phyloP scores from a whole-genome alignment of 2,113 vertebrate species.

The Bothrops jararaca region DNA sequence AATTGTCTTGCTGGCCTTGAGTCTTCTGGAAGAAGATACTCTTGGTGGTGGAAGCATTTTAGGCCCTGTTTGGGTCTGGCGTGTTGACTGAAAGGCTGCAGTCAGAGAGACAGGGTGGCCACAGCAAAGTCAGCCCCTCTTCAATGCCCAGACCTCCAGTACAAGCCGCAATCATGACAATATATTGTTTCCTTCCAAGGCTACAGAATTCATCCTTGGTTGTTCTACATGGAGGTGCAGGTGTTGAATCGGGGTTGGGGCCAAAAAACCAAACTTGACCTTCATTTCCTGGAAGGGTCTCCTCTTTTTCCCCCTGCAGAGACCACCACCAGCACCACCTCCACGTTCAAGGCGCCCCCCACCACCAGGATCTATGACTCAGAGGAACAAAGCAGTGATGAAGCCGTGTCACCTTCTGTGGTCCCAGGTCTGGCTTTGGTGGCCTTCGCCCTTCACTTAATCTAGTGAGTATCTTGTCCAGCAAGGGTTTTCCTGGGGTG shows the following conservation, averaged over 20 bases:
- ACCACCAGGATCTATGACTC: conserved; percentile 62
- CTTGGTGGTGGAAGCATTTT: not conserved
- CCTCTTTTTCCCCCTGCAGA: conserved; percentile 38
- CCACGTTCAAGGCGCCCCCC: conserved; percentile 60
- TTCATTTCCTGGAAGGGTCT: not conserved
- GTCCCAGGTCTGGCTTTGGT: conserved; percentile 62
- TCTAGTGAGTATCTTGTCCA: conserved; percentile 63
- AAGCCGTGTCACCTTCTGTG: conserved; percentile 61
- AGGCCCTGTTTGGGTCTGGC: not conserved
- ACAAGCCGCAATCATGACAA: not conserved
- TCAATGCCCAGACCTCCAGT: not conserved
- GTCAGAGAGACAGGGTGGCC: not conserved
- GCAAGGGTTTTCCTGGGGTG: not conserved
- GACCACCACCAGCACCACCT: conserved; percentile 61
- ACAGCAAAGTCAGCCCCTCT: not conserved
- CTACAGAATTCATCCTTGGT: no score
- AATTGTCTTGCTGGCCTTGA: not conserved
- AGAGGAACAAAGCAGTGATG: conserved; percentile 42
- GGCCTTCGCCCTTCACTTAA: conserved; percentile 62
- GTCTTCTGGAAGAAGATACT: not conserved
- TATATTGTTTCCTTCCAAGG: not conserved
- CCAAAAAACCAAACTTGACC: rapidly evolving
- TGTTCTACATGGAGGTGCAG: rapidly evolving
- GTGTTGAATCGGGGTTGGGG: not conserved
- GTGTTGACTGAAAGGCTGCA: not conserved